Conservation (phyloP, 2,888 invertebrate species). For the Drosophila differens region DNA sequence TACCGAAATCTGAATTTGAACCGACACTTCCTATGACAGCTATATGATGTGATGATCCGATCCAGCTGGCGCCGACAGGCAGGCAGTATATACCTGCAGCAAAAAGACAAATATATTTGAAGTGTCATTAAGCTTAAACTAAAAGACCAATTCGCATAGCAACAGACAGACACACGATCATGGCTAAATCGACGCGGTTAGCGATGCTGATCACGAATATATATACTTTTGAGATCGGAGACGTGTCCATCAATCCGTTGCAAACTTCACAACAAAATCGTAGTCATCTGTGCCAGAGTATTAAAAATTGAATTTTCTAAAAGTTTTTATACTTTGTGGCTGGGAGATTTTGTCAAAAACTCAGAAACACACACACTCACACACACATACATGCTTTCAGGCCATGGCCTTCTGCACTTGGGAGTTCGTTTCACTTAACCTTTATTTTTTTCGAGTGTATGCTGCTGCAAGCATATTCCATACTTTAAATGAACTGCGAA, state of each 20-base stretch:
- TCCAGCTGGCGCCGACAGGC: background rate
- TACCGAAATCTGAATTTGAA: too few relatives aligned
- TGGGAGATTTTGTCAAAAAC: slow-evolving; percentile 56
- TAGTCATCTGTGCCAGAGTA: accelerated
- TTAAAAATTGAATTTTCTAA: slow-evolving; percentile 30
- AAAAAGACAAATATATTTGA: background rate
- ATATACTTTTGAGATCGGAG: background rate
- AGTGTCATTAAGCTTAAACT: background rate
- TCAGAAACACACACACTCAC: slow-evolving; percentile 5
- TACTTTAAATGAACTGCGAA: slow-evolving; percentile 7
- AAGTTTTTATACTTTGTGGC: slow-evolving; percentile 73
- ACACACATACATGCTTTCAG: slow-evolving; percentile 17
- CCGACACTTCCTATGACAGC: background rate
- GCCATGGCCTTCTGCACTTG: slow-evolving; percentile 48
- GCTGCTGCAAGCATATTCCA: slow-evolving; percentile 15
- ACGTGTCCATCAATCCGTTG: background rate
- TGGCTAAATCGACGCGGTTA: too few relatives aligned
- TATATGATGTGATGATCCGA: background rate
- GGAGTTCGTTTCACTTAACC: slow-evolving; percentile 75
- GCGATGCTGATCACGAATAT: background rate
- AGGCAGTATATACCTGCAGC: background rate
- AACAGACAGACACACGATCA: background rate
- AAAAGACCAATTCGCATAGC: background rate
- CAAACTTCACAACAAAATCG: background rate
- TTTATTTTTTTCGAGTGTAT: slow-evolving; percentile 30